These are phyloP conservation scores for Tenthredo distinguenda DNA, from an alignment of 2,888 invertebrate species.

Conservation along the genomic window DNA sequence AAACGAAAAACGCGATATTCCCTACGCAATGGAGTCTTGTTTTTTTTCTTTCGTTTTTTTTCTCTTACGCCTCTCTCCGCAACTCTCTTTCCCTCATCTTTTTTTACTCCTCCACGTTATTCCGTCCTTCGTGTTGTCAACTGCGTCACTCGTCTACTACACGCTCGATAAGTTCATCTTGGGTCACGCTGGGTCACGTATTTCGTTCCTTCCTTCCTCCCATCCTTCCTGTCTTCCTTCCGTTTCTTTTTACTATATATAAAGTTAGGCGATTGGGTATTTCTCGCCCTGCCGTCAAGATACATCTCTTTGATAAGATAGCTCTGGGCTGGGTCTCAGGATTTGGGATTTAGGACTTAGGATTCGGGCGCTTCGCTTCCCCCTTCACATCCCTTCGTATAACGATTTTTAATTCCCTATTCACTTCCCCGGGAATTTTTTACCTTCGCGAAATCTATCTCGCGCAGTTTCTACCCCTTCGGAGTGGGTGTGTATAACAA, in stretches of 20 bases:
- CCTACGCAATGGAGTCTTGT: neutral
- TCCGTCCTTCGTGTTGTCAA: constrained; percentile 34
- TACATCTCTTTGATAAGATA: constrained; percentile 25
- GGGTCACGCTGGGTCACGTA: constrained; percentile 51
- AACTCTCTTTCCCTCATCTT: neutral
- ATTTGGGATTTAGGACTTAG: neutral
- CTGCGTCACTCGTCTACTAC: constrained; percentile 50
- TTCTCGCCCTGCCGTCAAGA: constrained; percentile 2
- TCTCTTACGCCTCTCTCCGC: neutral
- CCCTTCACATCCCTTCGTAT: neutral
- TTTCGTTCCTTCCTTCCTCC: constrained; percentile 48
- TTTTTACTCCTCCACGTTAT: neutral
- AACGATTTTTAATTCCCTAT: neutral
- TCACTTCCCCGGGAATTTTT: neutral
- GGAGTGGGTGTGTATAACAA: neutral
- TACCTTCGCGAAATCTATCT: neutral
- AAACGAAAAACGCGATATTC: neutral
- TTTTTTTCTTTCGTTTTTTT: neutral
- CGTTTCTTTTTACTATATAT: constrained; percentile 28
- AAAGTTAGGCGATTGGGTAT: neutral
- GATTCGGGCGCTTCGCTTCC: neutral
- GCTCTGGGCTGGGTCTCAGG: neutral
- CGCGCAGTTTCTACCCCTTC: neutral
- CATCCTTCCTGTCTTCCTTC: constrained; percentile 27
- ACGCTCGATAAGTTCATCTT: constrained; percentile 57